A percentile compares a stretch with the other conserved stretches of the same genome.
Evolutionary conservation across 2,797 vertebrate species (phyloP).

Genomic region (Macroramphosus scolopax): DNA sequence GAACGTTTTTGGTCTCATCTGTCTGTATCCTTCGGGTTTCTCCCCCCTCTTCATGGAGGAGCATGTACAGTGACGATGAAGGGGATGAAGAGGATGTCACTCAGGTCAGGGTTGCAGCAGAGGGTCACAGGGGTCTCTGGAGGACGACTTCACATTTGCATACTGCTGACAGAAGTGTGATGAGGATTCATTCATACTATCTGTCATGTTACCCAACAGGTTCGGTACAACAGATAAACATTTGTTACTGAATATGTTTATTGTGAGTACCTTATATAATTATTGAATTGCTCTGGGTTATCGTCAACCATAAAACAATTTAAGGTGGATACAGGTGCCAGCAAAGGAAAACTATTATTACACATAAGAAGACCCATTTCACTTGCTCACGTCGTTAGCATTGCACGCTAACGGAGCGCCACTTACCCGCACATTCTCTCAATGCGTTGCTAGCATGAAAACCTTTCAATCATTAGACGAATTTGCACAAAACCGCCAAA

Average conservation of each 20-base stretch:
- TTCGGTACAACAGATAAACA: no score
- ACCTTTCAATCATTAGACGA: no score
- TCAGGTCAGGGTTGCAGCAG: constrained; percentile 36
- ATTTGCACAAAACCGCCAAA: no score
- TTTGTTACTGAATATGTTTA: no score
- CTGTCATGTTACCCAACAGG: constrained; percentile 35
- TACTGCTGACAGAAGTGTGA: constrained; percentile 40
- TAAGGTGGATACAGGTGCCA: neutral
- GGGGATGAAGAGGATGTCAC: constrained; percentile 64
- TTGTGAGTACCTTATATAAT: no score
- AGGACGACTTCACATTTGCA: constrained; percentile 59
- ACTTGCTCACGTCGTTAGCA: constrained; percentile 46
- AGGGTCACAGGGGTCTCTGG: constrained; percentile 13
- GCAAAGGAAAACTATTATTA: fast-evolving
- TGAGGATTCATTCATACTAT: constrained; percentile 7
- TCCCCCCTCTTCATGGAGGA: constrained; percentile 97
- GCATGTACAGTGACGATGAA: constrained; percentile 82
- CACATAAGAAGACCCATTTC: constrained; percentile 19
- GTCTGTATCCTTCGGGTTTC: constrained; percentile 96
- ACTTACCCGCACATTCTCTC: neutral
- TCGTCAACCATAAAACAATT: no score
- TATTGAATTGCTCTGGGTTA: no score
- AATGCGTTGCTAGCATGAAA: no score
- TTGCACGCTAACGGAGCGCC: constrained; percentile 32
- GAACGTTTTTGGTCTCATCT: constrained; percentile 99